A percentile compares a stretch with the other conserved stretches of the same genome.
Conservation (phyloP, 2,797 vertebrate genomes). For the Rhinichthys osculus region DNA sequence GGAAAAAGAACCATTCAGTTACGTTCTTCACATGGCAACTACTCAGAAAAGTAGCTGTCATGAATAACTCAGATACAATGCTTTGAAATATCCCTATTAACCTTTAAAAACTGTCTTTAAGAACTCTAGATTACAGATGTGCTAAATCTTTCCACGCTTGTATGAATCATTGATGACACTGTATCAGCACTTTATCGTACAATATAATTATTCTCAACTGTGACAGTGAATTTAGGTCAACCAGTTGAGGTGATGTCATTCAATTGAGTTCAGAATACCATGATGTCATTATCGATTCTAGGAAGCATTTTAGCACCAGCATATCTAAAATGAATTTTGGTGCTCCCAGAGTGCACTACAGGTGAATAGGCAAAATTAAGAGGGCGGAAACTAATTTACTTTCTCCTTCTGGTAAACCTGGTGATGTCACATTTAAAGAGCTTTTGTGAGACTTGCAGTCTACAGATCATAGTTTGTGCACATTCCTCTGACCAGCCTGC, state of each 20-base stretch:
- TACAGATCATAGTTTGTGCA: slow-evolving; percentile 14
- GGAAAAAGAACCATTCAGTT: not conserved
- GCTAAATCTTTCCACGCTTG: slow-evolving; percentile 8
- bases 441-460: slow-evolving; percentile 20
- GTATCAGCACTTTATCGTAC: slow-evolving; percentile 26
- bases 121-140: slow-evolving; percentile 13
- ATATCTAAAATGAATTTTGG: slow-evolving; percentile 33
- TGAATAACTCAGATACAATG: slow-evolving; percentile 35
- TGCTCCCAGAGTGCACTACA: slow-evolving; percentile 37
- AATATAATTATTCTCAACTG: slow-evolving; percentile 1
- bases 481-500: slow-evolving; percentile 3
- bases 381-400: slow-evolving; percentile 29
- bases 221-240: slow-evolving; percentile 31
- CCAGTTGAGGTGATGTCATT: slow-evolving; percentile 47
- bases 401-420: slow-evolving; percentile 38
- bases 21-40: slow-evolving; percentile 6
- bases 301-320: slow-evolving; percentile 47
- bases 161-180: slow-evolving; percentile 34
- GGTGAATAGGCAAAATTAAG: slow-evolving; percentile 11
- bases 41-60: slow-evolving; percentile 28
- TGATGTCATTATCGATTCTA: slow-evolving; percentile 51
- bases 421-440: slow-evolving; percentile 50
- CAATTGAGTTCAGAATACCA: slow-evolving; percentile 23
- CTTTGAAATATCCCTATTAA: slow-evolving; percentile 41
- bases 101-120: slow-evolving; percentile 36